Evolutionary conservation across 2,797 vertebrate genomes (phyloP), one percentile per base, ranked within the genome.

Genomic region (Coracias cyanogaster): DNA sequence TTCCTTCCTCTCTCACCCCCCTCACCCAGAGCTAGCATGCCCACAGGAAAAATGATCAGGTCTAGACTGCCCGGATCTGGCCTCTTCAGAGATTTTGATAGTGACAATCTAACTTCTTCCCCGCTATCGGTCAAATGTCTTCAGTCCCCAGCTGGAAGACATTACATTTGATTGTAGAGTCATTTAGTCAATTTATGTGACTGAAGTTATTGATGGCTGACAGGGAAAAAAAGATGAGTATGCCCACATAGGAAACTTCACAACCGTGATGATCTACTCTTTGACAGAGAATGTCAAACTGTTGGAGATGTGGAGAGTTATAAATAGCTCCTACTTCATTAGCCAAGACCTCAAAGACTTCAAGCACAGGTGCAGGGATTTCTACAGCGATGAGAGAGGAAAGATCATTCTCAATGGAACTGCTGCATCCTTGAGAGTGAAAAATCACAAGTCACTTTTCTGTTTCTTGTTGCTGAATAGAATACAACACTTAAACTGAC

Each of bases 271-370:
- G 18, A 51, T 69, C 31, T 69, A 29, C 37, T 39, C 19, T 51
- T 89, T 52, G 46, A 67, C 7, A 48, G 54, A 72, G 15, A 72
- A 70, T 3, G 11, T n/a, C n/a, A 96, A 96, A 78, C 95, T 95
- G 87, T 61, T 95, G 94, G 93, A 94, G 89, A 91, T 82, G 87
- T 86, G n/a, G 64, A 94, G 83, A 94, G 91, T 95, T 97, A 97
- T 95, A 96, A 97, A 97, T 96, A 97, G 92, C 54, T 93, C 35
- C 60, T 92, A 74, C 73, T 92, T 95, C 92, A 95, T 97, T 94
- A 96, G 51, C 61, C 0, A 3, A 94, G 79, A 89, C 64, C 74
- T 90, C 82, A 74, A 96, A 93, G 85, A 83, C 66, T 86, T 96
- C 65, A 89, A 96, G 83, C 83, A 94, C 88, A 97, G 93, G 89